A percentile compares a stretch with the other conserved stretches of the same genome.
Evolutionary conservation across 2,888 invertebrate species (phyloP).

Genomic region (Itoplectis maculator): DNA sequence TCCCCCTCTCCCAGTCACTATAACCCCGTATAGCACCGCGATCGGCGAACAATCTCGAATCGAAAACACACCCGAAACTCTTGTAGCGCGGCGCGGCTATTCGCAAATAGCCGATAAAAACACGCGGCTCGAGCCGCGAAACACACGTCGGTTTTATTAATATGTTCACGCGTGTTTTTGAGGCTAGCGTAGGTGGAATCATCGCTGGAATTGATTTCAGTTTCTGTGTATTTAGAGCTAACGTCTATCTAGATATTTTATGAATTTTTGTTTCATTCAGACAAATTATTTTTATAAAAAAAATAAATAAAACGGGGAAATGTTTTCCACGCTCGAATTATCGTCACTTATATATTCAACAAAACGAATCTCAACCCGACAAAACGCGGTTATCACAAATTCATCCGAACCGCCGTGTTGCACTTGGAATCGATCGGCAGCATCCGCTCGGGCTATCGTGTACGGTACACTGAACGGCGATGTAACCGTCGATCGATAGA

Average conservation of each 20-base stretch:
- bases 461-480: constrained; percentile 57
- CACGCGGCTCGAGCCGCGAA: not conserved
- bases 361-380: not conserved
- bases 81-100: constrained; percentile 12
- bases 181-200: not conserved
- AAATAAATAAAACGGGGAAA: no score
- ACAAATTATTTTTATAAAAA: no score
- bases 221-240: no score
- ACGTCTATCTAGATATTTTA: not conserved
- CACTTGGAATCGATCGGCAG: constrained; percentile 40
- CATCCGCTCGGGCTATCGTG: constrained; percentile 43
- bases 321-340: no score
- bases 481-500: constrained; percentile 67
- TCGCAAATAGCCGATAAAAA: not conserved
- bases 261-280: no score
- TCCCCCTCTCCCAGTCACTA: no score
- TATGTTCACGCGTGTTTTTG: not conserved
- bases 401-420: not conserved
- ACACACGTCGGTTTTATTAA: not conserved
- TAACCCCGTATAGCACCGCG: no score
- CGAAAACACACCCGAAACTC: constrained; percentile 1
- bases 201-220: not conserved
- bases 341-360: not conserved
- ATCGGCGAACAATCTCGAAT: not conserved
- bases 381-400: not conserved